Percentiles rank a stretch among this genome's conserved stretches.
Evolutionary conservation across 2,888 invertebrate species (phyloP).

Genomic region (Mycogona germanica): DNA sequence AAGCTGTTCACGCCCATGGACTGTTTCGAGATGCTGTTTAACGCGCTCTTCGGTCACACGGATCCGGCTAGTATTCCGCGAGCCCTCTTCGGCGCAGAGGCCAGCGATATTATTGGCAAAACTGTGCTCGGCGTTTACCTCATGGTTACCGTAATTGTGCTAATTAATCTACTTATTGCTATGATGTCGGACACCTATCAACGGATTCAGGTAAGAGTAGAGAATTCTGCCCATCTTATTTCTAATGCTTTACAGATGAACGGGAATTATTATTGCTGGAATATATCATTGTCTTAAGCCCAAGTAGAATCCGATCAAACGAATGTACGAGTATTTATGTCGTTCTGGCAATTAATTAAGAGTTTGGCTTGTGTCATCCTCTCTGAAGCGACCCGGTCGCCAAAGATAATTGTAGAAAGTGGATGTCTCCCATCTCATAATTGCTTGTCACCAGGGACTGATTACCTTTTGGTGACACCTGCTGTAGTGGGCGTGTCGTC

Average conservation of each 20-base stretch:
- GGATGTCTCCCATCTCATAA: too few relatives aligned
- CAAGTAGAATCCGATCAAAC: not conserved
- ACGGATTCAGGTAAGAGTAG: constrained; percentile 57
- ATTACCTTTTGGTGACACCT: not conserved
- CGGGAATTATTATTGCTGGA: too few relatives aligned
- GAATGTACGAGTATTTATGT: too few relatives aligned
- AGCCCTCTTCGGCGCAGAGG: constrained; percentile 37
- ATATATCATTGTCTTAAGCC: too few relatives aligned
- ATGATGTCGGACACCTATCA: constrained; percentile 99
- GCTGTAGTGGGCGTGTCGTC: not conserved
- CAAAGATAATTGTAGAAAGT: not conserved
- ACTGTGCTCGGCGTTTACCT: constrained; percentile 92
- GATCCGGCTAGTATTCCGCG: constrained; percentile 44
- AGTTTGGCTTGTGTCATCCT: not conserved
- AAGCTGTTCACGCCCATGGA: constrained; percentile 53
- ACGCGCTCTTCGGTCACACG: constrained; percentile 94
- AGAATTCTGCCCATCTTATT: too few relatives aligned
- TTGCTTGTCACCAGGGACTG: too few relatives aligned
- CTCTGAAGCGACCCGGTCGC: too few relatives aligned
- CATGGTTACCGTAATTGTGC: constrained; percentile 94
- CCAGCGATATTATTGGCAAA: constrained; percentile 33
- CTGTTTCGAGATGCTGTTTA: constrained; percentile 95
- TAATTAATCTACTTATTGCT: constrained; percentile 98
- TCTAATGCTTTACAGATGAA: not conserved
- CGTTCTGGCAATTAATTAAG: not conserved